These are phyloP conservation scores for Euthynnus affinis DNA, from an alignment of 2,797 vertebrate genomes.

Conservation along the genomic window DNA sequence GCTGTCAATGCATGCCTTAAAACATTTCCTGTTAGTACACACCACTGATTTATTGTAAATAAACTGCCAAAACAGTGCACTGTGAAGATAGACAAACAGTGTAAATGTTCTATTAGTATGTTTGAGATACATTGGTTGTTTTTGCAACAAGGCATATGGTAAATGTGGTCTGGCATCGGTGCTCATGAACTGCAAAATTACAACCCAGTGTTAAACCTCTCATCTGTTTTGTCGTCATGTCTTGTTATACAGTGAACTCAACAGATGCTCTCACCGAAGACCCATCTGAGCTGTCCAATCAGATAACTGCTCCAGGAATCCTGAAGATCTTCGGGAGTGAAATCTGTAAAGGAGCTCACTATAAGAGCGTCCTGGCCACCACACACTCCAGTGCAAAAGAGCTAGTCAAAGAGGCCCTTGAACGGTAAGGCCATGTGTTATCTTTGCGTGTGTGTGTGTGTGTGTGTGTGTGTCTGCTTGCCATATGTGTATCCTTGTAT, in stretches of 20 bases:
- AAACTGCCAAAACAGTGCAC: not conserved
- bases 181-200: constrained; percentile 4
- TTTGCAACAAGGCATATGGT: not conserved
- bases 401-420: constrained; percentile 88
- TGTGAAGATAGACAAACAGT: not conserved
- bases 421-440: constrained; percentile 79
- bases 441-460: too few species aligned
- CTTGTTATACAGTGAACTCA: constrained; percentile 50
- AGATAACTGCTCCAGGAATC: constrained; percentile 88
- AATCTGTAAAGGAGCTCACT: constrained; percentile 88
- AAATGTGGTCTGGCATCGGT: constrained; percentile 4
- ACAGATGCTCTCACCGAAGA: constrained; percentile 75
- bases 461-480: constrained; percentile 48
- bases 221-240: not conserved
- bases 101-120: not conserved
- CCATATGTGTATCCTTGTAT: constrained; percentile 59
- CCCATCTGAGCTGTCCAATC: constrained; percentile 87
- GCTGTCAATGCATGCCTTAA: not conserved
- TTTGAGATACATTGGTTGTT: not conserved
- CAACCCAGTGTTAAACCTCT: constrained; percentile 6
- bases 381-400: constrained; percentile 88
- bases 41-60: not conserved
- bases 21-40: not conserved
- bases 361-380: constrained; percentile 89
- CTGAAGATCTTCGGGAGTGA: constrained; percentile 89